Conservation (phyloP, 2,797 vertebrate genomes). For the Sorex maritimensis region DNA sequence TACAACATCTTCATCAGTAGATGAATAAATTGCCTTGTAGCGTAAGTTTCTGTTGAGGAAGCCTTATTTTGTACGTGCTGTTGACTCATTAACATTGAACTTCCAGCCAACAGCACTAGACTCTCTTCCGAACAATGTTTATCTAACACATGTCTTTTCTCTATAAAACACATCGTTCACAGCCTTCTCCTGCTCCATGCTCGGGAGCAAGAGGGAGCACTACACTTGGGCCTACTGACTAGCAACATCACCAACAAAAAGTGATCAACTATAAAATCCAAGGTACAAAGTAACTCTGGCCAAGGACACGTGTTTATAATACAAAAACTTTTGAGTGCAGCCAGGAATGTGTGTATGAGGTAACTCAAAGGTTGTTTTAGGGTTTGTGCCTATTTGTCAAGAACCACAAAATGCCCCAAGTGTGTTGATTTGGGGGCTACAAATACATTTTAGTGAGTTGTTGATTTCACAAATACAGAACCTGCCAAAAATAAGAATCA, state of each 20-base stretch:
- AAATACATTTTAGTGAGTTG: conserved; percentile 4
- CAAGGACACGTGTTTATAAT: background rate
- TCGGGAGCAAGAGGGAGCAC: background rate
- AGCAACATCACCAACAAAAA: background rate
- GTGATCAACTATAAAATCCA: background rate
- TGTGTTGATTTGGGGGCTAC: background rate
- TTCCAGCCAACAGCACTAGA: background rate
- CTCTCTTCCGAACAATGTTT: background rate
- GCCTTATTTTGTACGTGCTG: background rate
- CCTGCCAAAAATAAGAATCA: background rate
- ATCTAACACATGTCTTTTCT: background rate
- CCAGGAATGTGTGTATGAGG: too few species aligned
- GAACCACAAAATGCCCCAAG: background rate
- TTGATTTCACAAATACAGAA: background rate
- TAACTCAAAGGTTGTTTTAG: background rate
- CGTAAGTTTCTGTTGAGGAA: conserved; percentile 17
- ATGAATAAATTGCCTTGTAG: background rate
- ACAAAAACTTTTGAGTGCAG: background rate
- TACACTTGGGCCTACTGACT: background rate
- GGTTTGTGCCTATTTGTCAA: background rate
- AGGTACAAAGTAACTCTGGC: background rate
- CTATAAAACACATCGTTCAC: background rate
- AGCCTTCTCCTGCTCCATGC: background rate
- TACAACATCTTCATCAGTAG: background rate
- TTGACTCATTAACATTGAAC: conserved; percentile 17